Evolutionary conservation across 2,888 invertebrate species (phyloP), one percentile per base, ranked within the genome.

Genomic region (Brenthis ino): DNA sequence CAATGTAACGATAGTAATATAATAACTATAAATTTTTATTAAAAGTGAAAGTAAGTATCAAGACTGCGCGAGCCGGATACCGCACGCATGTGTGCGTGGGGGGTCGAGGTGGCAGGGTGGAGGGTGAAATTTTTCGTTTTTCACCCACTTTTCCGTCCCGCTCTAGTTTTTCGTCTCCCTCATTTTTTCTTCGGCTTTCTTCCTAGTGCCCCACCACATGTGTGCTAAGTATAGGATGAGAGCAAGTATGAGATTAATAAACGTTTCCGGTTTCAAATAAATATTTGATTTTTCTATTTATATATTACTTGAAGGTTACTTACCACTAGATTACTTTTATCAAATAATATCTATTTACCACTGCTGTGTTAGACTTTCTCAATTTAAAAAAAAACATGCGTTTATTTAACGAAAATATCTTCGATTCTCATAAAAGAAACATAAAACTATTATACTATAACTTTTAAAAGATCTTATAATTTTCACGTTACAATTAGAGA

Each of bases 121-220:
- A 80, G 82, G 89, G 87, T 84, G 88, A 91, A 92, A 93, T 91
- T 93, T 93, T 93, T 93, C 92, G 92, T 92, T 92, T 93, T 93
- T 93, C 93, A 87, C 92, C 92, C 90, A 91, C 91, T 91, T 92
- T 91, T 91, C 91, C 89, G 90, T 93, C 93, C 91, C 87, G 89
- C 89, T 93, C 93, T 93, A 91, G 92, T 93, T 93, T 92, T 93
- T 91, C 91, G 84, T 90, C 92, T 92, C 92, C 91, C 92, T 93
- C 92, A 88, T 92, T 93, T 93, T 93, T 92, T 92, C 91, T 91
- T 92, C 88, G 87, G 89, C 86, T 91, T 90, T 89, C 89, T 92
- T 93, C 93, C 92, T 93, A 90, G 91, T 91, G 87, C 91, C 91
- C 91, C 91, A 91, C 92, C 93, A 92, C 93, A 93, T 92, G 93